Conservation (phyloP, 2,797 vertebrate genomes). For the Rhinatrema bivittatum region DNA sequence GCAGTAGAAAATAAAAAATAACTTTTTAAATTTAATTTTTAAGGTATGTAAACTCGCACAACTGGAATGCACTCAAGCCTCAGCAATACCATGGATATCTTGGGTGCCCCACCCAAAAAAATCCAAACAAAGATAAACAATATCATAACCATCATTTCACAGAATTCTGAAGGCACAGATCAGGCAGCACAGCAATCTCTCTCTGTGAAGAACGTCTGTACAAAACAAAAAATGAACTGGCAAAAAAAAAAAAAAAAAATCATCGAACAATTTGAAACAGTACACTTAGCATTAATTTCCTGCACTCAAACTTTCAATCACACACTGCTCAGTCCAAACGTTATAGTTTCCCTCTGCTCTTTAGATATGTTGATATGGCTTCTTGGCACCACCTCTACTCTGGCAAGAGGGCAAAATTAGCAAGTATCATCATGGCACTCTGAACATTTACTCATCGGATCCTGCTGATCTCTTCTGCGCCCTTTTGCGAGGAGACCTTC, state of each 20-base stretch:
- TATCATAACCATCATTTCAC: constrained; percentile 17
- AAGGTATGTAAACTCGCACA: too few species aligned
- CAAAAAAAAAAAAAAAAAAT: background rate
- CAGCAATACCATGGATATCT: too few species aligned
- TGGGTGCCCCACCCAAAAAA: too few species aligned
- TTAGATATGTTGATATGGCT: constrained; percentile 40
- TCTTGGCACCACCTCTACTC: constrained; percentile 53
- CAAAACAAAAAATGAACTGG: too few species aligned
- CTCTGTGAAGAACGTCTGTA: constrained; percentile 48
- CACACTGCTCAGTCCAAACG: constrained; percentile 51
- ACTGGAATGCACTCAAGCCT: too few species aligned
- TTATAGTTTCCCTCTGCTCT: constrained; percentile 39
- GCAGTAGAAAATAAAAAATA: too few species aligned
- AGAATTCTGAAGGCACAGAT: constrained; percentile 55
- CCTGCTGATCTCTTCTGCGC: constrained; percentile 90
- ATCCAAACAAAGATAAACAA: constrained; percentile 9
- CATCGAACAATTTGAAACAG: constrained; percentile 44
- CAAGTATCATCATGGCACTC: constrained; percentile 47
- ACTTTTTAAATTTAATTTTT: too few species aligned
- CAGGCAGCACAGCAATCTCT: constrained; percentile 35
- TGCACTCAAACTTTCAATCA: constrained; percentile 51
- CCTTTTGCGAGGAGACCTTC: constrained; percentile 86
- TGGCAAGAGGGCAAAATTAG: constrained; percentile 28
- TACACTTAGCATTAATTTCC: too few species aligned
- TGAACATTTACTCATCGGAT: constrained; percentile 83